phyloP scores from a whole-genome alignment of 2,888 invertebrate genomes.

The Isotomurus palustris region DNA sequence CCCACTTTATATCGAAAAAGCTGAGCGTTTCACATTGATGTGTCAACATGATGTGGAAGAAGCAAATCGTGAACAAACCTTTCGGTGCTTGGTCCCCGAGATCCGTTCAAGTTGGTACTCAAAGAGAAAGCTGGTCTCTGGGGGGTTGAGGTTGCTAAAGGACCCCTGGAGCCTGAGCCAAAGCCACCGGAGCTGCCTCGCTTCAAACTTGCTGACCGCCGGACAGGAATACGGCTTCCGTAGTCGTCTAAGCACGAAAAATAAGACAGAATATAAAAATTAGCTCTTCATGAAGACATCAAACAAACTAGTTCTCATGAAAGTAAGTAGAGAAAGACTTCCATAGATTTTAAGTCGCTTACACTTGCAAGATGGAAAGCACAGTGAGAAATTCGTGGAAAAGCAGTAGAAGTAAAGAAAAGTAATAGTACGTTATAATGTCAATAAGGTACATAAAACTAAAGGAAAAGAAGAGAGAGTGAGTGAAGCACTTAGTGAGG shows the following conservation, averaged over 20 bases:
- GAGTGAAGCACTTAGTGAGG: neutral
- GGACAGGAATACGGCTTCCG: constrained; percentile 41
- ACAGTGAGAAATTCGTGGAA: neutral
- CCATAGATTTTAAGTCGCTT: too few species aligned
- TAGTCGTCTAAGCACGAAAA: constrained; percentile 33
- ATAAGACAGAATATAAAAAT: too few species aligned
- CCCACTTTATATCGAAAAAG: too few species aligned
- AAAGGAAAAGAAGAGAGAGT: neutral
- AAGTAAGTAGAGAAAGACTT: too few species aligned
- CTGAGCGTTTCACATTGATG: too few species aligned
- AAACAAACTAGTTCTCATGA: too few species aligned
- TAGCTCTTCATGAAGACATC: too few species aligned
- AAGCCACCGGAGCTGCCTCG: constrained; percentile 36
- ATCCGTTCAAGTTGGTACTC: constrained; percentile 37
- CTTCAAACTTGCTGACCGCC: constrained; percentile 43
- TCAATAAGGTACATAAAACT: neutral
- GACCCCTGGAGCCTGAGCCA: constrained; percentile 16
- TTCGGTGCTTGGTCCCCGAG: constrained; percentile 37
- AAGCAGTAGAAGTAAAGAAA: too few species aligned
- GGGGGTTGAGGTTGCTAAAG: constrained; percentile 39
- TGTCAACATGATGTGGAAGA: too few species aligned
- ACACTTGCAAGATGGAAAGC: neutral
- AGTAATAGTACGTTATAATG: neutral
- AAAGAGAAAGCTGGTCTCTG: constrained; percentile 40
- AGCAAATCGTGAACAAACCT: constrained; percentile 33